A percentile compares a stretch with the other conserved stretches of the same genome.
Evolutionary conservation across 30 jellyfish, hydroid and myxozoan species (phyloP).

Genomic region (Nemopilema nomurai): DNA sequence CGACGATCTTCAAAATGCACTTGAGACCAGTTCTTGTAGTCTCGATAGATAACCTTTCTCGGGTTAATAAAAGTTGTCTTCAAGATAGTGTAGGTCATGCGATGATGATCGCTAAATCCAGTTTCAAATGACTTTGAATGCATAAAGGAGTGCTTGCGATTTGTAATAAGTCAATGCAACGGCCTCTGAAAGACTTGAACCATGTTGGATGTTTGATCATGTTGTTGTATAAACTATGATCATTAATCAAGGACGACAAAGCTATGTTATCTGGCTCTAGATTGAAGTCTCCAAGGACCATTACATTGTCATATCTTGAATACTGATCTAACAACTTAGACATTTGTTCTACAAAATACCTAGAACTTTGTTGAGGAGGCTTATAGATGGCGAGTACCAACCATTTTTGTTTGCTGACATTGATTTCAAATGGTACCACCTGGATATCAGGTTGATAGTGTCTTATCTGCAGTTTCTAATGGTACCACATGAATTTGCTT

Average conservation of each 20-base stretch:
- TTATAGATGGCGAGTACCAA: constrained; percentile 14
- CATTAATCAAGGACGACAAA: constrained; percentile 16
- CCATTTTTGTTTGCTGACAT: constrained; percentile 29
- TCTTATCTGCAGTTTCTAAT: too few relatives aligned
- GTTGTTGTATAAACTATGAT: constrained; percentile 9
- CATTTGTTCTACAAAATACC: constrained; percentile 13
- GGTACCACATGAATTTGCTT: too few relatives aligned
- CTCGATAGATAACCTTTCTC: constrained; percentile 16
- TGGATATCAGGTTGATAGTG: constrained; percentile 41
- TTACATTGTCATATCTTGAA: constrained; percentile 30
- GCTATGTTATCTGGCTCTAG: constrained; percentile 6
- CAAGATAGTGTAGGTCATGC: constrained; percentile 35
- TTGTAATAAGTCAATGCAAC: constrained; percentile 38
- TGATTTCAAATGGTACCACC: constrained; percentile 1
- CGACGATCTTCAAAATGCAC: neutral
- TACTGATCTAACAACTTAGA: constrained; percentile 24
- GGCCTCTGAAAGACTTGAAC: constrained; percentile 37
- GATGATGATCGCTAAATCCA: constrained; percentile 65
- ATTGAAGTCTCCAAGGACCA: constrained; percentile 49
- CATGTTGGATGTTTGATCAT: constrained; percentile 23
- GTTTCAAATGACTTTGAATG: constrained; percentile 61
- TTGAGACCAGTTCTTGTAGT: constrained; percentile 27
- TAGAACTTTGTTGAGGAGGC: constrained; percentile 25
- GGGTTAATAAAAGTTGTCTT: constrained; percentile 22
- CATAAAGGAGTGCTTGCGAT: constrained; percentile 35